Evolutionary conservation across 2,797 vertebrate species (phyloP), one percentile per base, ranked within the genome.

Genomic region (Ctenopoma kingsleyae): DNA sequence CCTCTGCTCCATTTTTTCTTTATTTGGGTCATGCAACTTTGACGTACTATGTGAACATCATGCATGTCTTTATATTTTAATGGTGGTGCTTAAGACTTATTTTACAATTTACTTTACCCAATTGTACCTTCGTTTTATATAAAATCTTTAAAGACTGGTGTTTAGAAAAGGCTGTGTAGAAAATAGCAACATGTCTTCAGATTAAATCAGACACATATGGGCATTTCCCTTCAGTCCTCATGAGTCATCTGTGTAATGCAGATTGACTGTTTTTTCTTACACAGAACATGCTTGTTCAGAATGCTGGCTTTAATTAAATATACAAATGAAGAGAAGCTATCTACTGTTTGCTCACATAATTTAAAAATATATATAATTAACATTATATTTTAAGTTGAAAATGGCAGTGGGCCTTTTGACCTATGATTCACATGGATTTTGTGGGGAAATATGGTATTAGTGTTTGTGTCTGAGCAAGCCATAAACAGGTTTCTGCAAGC

Each of bases 401-500:
- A 71, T 76, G 71, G 46, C 40, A 77, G 56, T 16, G 15, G 12
- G n/a, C 60, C 8, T 38, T 11, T 51, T 61, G n/a, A 2, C 4
- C 51, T 13, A 15, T 80, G 71, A 75, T 74, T 78, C 63, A 80
- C 10, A 35, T 38, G 40, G 47, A 58, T 78, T 22, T 75, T 78
- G 38, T 19, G 7, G 72, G 41, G 81, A 36, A 58, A 59, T 66
- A 27, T 47, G 55, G 16, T 58, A 73, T 57, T 13, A 46, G 62
- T 22, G 60, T 57, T 15, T 60, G 66, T 65, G 57, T 69, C 54
- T 83, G 62, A 74, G 69, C 70, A 79, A 78, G 83, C 67, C 63
- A 36, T 30, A 80, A 91, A 71, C 92, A 86, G 83, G 93, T 93
- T 89, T 77, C 80, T 91, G 81, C 92, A 93, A 67, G 92, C 50